Evolutionary conservation across 2,113 vertebrate species (phyloP).

Genomic region (Aldabrachelys gigantea): DNA sequence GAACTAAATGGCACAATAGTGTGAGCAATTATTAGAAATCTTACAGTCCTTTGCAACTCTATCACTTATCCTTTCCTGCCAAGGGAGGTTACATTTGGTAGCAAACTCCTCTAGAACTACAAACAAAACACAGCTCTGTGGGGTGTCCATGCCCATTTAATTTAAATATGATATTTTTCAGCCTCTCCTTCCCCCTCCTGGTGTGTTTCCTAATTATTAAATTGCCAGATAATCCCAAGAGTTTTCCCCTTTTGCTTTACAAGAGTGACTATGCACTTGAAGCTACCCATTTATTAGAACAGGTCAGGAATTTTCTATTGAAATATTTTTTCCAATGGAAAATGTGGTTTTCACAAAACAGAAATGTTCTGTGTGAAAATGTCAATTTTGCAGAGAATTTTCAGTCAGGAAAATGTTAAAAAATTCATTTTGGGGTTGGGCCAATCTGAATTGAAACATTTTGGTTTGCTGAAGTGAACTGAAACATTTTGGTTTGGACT

Average conservation of each 20-base stretch:
- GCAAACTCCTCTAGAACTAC: accelerated
- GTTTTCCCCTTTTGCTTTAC: not conserved
- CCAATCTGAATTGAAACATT: not conserved
- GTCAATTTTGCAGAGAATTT: not conserved
- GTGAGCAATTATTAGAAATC: not conserved
- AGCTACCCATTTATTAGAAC: not conserved
- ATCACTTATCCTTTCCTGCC: not conserved
- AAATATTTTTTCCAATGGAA: not conserved
- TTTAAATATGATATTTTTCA: not conserved
- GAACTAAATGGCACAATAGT: not conserved
- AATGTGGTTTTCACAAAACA: not conserved
- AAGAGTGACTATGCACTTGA: not conserved
- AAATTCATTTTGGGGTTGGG: not conserved
- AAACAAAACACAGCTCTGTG: not conserved
- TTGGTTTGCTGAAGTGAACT: not conserved
- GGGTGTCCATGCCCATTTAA: not conserved
- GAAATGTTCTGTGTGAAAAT: not conserved
- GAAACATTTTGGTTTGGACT: not conserved
- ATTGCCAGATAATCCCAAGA: not conserved
- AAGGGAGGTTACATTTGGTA: not conserved
- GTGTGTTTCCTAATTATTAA: not conserved
- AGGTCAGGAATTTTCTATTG: not conserved
- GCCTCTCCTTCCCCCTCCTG: not conserved
- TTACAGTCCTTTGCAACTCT: accelerated
- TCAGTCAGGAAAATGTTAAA: not conserved